A percentile compares a stretch with the other conserved stretches of the same genome.
Evolutionary conservation across 2,888 invertebrate species (phyloP).

Genomic region (Apodemia mormo): DNA sequence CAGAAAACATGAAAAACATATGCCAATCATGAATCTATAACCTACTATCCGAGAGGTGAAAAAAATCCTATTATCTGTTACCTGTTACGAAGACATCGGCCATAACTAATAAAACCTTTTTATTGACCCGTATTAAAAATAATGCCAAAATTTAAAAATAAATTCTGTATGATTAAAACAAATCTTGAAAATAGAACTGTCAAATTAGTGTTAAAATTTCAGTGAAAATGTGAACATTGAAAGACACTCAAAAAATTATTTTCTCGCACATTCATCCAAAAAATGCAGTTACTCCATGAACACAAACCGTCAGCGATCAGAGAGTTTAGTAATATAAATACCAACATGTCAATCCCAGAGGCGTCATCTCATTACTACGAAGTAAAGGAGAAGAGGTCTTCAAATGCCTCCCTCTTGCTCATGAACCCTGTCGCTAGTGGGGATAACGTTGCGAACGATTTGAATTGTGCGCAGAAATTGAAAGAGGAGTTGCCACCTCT

Average conservation of each 20-base stretch:
- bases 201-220: conserved; percentile 56
- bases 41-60: too few relatives aligned
- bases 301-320: conserved; percentile 1
- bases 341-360: conserved; percentile 46
- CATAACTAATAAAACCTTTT: conserved; percentile 20
- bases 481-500: conserved; percentile 66
- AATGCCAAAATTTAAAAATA: conserved; percentile 3
- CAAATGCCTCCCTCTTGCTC: conserved; percentile 55
- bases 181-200: conserved; percentile 58
- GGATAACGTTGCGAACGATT: conserved; percentile 62
- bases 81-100: too few relatives aligned
- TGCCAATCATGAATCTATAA: too few relatives aligned
- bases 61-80: too few relatives aligned
- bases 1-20: too few relatives aligned
- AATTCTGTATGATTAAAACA: conserved; percentile 16
- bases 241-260: conserved; percentile 43
- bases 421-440: conserved; percentile 75
- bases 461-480: conserved; percentile 61
- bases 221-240: conserved; percentile 55
- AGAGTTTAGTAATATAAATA: conserved; percentile 45
- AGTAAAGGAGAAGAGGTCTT: conserved; percentile 65
- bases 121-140: neutral
- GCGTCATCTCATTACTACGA: conserved; percentile 55
- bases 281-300: conserved; percentile 4
- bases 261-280: conserved; percentile 29